Conservation (phyloP, 2,888 invertebrate genomes). For the Oasisia sp. region DNA sequence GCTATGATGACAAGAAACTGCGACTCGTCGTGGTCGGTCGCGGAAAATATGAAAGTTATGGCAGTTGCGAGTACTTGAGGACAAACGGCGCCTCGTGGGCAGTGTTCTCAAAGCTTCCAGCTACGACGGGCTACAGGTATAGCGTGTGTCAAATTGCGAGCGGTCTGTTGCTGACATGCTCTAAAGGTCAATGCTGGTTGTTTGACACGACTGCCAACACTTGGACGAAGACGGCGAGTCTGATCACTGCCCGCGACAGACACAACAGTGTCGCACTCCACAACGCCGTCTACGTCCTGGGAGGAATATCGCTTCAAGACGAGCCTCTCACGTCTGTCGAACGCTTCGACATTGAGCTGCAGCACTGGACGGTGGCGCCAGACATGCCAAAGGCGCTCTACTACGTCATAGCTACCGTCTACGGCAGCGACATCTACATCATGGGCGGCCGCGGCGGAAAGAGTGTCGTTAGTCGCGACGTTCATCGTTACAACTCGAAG, state of each 20-base stretch:
- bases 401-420: constrained; percentile 31
- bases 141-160: constrained; percentile 27
- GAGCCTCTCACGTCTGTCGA: no score
- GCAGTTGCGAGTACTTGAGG: constrained; percentile 38
- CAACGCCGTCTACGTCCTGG: constrained; percentile 33
- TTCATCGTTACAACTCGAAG: constrained; percentile 30
- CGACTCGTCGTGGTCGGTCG: constrained; percentile 35
- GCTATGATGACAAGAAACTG: neutral
- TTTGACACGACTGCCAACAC: constrained; percentile 36
- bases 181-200: constrained; percentile 39
- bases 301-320: constrained; percentile 34
- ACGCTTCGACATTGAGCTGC: constrained; percentile 19
- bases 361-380: constrained; percentile 28
- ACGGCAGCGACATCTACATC: constrained; percentile 33
- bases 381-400: constrained; percentile 33
- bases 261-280: constrained; percentile 33
- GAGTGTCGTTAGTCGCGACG: constrained; percentile 25
- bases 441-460: constrained; percentile 35
- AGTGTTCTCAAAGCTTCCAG: constrained; percentile 35
- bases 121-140: constrained; percentile 36
- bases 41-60: no score
- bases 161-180: constrained; percentile 36
- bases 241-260: constrained; percentile 31
- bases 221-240: constrained; percentile 33
- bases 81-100: constrained; percentile 33